Evolutionary conservation across 2,797 vertebrate species (phyloP), one percentile per base, ranked within the genome.

Genomic region (Miichthys miiuy): DNA sequence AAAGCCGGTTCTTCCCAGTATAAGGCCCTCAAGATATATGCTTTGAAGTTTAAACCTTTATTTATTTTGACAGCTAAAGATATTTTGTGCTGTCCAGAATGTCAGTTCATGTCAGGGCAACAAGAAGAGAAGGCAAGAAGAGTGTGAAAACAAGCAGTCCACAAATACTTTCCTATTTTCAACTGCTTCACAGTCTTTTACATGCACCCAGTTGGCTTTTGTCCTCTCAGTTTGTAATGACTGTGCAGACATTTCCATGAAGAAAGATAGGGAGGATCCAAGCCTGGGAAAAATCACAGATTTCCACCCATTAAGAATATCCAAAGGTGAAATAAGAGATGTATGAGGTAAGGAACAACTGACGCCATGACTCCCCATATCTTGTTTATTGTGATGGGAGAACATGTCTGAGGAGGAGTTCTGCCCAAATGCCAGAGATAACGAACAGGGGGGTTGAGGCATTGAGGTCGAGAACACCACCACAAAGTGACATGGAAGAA

Each of bases 31-130:
- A 34, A 79, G 4, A 64, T 75, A 75, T 56, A 55, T 2, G n/a
- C 70, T 87, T 86, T 85, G 79, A 87, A 87, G 68, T 81, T 57
- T 57, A 51, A 83, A 68, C 13, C 50, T 82, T 77, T 42, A 68
- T 86, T 80, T 85, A 66, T 78, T 84, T 83, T 85, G 80, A 83
- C 67, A 82, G 86, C 51, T 72, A 54, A 86, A 85, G 68, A 68
- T 48, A 76, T 79, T 82, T 75, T 51, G 25, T 58, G 21, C 14
- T 48, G 0, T 52, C 42, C 41, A 78, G 34, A 77, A 75, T 83
- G 64, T 82, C 68, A 83, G 77, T 50, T 67, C 16, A 57, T 72
- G 61, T 76, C 75, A 64, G 41, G 52, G 54, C 71, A 75, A 58
- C 54, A 60, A 67, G 46, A 70, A 69, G 23, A 60, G 41, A 73